Conservation (phyloP, 2,113 vertebrate genomes). For the Ciconia boyciana region DNA sequence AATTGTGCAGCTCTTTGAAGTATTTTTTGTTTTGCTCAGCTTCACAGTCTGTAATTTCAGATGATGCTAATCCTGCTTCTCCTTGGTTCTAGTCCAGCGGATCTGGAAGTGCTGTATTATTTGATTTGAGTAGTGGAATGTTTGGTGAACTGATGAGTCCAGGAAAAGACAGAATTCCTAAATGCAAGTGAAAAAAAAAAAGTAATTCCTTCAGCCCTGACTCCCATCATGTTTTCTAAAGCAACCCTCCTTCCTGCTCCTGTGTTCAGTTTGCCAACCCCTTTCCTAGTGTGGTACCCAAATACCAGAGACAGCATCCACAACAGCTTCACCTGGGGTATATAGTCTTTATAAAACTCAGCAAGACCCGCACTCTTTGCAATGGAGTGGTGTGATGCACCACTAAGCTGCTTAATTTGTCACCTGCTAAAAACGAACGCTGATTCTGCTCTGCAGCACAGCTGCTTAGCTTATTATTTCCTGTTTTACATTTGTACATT, state of each 20-base stretch:
- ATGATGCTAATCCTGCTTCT: not conserved
- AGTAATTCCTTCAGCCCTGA: not conserved
- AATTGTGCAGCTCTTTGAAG: not conserved
- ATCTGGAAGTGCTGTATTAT: not conserved
- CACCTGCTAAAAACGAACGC: not conserved
- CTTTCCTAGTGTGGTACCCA: not conserved
- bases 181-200: not conserved
- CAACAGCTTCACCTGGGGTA: not conserved
- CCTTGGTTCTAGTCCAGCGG: not conserved
- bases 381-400: not conserved
- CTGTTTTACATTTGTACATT: not conserved
- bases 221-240: not conserved
- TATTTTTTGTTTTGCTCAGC: not conserved
- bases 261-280: not conserved
- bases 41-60: not conserved
- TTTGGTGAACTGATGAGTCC: not conserved
- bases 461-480: slow-evolving; percentile 23
- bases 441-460: slow-evolving; percentile 12
- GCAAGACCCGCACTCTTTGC: not conserved
- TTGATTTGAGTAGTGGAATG: not conserved
- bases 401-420: slow-evolving; percentile 18
- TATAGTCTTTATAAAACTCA: not conserved
- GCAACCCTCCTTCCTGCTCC: not conserved
- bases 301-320: not conserved
- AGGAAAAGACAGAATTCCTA: not conserved